phyloP scores from a whole-genome alignment of 2,797 vertebrate species.

The Numenius phaeopus region DNA sequence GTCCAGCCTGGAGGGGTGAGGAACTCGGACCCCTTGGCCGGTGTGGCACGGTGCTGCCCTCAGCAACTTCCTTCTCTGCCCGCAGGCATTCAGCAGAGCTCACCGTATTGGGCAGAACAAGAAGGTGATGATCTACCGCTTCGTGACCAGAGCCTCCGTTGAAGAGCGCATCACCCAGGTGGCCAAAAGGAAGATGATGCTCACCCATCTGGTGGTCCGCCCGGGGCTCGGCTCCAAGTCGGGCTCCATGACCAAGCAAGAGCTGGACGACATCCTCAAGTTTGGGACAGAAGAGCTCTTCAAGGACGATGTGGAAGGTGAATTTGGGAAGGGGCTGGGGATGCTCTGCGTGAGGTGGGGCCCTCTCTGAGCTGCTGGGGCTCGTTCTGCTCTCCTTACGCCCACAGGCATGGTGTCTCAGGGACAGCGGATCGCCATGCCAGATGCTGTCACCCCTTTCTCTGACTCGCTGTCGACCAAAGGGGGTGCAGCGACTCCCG shows the following conservation, averaged over 20 bases:
- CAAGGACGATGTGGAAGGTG: constrained; percentile 95
- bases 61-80: fast-evolving
- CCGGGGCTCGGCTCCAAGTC: constrained; percentile 97
- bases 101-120: constrained; percentile 97
- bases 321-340: not conserved
- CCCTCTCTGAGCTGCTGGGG: not conserved
- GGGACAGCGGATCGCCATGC: constrained; percentile 70
- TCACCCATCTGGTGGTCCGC: constrained; percentile 96
- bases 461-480: constrained; percentile 64
- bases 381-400: not conserved
- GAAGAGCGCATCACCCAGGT: constrained; percentile 99
- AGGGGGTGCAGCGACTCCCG: constrained; percentile 58
- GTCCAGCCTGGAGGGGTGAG: not conserved
- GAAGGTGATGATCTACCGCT: constrained; percentile 99
- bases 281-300: constrained; percentile 98
- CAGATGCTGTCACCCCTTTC: constrained; percentile 64
- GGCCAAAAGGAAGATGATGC: constrained; percentile 99
- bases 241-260: constrained; percentile 98
- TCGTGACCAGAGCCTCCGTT: constrained; percentile 94
- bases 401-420: constrained; percentile 78
- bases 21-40: fast-evolving
- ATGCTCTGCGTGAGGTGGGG: fast-evolving
- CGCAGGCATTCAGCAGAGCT: constrained; percentile 94
- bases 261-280: constrained; percentile 97
- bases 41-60: fast-evolving